Percentiles rank a stretch among this genome's conserved stretches.
Conservation (phyloP, 2,888 invertebrate genomes). For the Physocephala rufipes region DNA sequence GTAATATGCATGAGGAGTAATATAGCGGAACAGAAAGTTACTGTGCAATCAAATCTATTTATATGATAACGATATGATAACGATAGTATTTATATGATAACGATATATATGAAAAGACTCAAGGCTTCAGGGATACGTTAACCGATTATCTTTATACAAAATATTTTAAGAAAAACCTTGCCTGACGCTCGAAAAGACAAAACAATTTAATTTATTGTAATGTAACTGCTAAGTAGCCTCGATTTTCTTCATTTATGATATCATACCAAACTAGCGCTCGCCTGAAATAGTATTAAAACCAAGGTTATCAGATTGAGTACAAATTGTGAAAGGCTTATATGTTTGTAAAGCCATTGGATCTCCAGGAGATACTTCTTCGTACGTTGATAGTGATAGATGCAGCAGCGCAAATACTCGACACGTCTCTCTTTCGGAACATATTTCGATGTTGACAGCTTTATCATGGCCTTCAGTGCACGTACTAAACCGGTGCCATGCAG, state of each 20-base stretch:
- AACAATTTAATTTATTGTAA: too few relatives aligned
- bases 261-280: slow-evolving; percentile 54
- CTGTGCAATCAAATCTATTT: background rate
- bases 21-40: background rate
- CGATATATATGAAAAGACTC: background rate
- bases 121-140: too few relatives aligned
- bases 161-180: slow-evolving; percentile 3
- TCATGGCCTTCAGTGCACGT: slow-evolving; percentile 45
- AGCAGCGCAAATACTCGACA: slow-evolving; percentile 52
- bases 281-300: slow-evolving; percentile 55
- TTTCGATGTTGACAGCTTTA: slow-evolving; percentile 50
- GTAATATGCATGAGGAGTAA: too few relatives aligned
- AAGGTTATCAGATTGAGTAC: slow-evolving; percentile 53
- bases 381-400: slow-evolving; percentile 55
- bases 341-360: slow-evolving; percentile 51
- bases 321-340: slow-evolving; percentile 57
- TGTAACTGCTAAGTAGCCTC: too few relatives aligned
- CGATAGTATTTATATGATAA: background rate
- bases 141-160: too few relatives aligned
- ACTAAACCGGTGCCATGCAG: slow-evolving; percentile 55
- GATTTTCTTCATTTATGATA: too few relatives aligned
- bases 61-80: background rate
- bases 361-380: slow-evolving; percentile 50
- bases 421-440: slow-evolving; percentile 52
- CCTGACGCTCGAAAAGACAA: too few relatives aligned